Conservation (phyloP, 2,797 vertebrate species). For the Gadopsis marmoratus region DNA sequence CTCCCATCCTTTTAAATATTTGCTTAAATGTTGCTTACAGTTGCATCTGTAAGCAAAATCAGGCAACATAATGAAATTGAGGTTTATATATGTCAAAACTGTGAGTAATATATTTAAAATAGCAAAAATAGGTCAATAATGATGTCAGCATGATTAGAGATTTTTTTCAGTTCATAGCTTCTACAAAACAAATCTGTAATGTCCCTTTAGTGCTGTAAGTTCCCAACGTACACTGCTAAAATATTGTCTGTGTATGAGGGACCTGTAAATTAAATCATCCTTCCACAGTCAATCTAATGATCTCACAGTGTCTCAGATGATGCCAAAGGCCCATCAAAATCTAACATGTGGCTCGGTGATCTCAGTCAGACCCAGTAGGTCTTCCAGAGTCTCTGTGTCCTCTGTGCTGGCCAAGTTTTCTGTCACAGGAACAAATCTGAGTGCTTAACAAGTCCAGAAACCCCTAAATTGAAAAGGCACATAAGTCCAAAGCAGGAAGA, state of each 20-base stretch:
- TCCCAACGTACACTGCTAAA: not conserved
- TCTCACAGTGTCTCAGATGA: conserved; percentile 29
- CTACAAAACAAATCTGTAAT: conserved; percentile 3
- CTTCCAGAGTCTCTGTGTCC: conserved; percentile 39
- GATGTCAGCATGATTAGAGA: not conserved
- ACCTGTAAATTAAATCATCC: conserved; percentile 42
- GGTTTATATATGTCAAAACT: not conserved
- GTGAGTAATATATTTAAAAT: not conserved
- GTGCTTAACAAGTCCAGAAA: conserved; percentile 54
- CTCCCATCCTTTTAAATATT: not conserved
- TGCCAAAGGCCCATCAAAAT: conserved; percentile 38
- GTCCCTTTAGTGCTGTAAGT: conserved; percentile 13
- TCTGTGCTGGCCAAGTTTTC: conserved; percentile 35
- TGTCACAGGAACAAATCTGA: conserved; percentile 52
- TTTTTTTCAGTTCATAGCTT: not conserved
- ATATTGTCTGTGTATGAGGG: conserved; percentile 13
- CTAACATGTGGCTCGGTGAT: conserved; percentile 52
- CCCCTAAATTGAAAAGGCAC: conserved; percentile 35
- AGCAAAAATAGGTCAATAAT: not conserved
- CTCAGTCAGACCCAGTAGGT: conserved; percentile 26
- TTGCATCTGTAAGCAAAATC: not conserved
- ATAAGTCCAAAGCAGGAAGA: conserved; percentile 27
- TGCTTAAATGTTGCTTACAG: not conserved
- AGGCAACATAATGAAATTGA: too few relatives aligned
- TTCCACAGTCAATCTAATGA: conserved; percentile 17